phyloP scores from a whole-genome alignment of 2,113 vertebrate genomes.

The Microtus ochrogaster region DNA sequence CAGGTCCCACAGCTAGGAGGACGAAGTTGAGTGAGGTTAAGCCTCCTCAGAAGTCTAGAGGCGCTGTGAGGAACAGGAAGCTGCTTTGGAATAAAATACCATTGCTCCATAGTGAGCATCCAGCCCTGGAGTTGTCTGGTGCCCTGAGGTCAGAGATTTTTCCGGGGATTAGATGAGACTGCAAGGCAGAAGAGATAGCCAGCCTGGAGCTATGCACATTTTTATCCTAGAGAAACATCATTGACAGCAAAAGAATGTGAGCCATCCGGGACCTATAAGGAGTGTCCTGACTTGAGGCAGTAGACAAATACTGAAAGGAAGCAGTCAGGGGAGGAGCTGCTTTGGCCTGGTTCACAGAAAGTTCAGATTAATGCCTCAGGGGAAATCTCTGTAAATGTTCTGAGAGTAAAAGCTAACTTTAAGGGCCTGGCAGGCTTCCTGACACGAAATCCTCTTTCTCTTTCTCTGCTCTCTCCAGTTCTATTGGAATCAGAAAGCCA shows the following conservation, averaged over 20 bases:
- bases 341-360: neutral
- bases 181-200: neutral
- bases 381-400: neutral
- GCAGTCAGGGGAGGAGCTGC: neutral
- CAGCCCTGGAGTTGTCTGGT: neutral
- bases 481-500: conserved; percentile 18
- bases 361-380: conserved; percentile 1
- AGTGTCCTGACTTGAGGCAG: neutral
- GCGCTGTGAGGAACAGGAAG: neutral
- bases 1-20: neutral
- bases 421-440: neutral
- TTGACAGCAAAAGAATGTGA: neutral
- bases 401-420: neutral
- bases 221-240: neutral
- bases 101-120: neutral
- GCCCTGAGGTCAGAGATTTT: neutral
- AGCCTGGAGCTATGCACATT: neutral
- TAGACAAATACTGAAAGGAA: neutral
- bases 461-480: neutral
- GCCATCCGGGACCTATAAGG: neutral
- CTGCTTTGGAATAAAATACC: neutral
- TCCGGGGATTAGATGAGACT: neutral
- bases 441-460: neutral
- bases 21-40: neutral
- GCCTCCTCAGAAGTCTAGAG: neutral